Base-by-base conservation (phyloP, 2,888 invertebrate species). In the Drosophila falleni region DNA sequence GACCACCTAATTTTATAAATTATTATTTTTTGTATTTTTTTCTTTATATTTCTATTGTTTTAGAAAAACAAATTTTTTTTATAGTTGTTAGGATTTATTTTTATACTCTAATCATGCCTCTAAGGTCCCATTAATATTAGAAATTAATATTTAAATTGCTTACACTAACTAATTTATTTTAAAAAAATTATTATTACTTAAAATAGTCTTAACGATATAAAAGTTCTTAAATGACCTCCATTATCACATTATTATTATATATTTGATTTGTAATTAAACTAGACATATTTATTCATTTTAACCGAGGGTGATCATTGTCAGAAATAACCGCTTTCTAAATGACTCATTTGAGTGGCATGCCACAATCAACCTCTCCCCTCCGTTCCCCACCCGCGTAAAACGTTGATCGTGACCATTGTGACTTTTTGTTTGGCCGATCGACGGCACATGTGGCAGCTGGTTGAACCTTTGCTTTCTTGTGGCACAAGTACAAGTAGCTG, bases 351-450 rank as follows among this genome's bases (percentile, higher is more conserved):
- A 42, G 44, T 59, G 50, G 26, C 55, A 56, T 51, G 35, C 56
- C 51, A 47, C 55, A 39, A 16, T 37, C n/a, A 8, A n/a, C 23
- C 19, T 19, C 16, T n/a, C 8, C n/a, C 31, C 29, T n/a, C n/a
- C 23, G 1, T 9, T 0, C 33, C 10, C 2, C 31, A 9, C 9
- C 15, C 35, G 9, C 37, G 26, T 15, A 39, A 19, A 11, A n/a
- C 15, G 61, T 11, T 49, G 73, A 54, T 80, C 83, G 89, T 89
- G 83, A 89, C 75, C 78, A 69, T 62, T 65, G 65, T 71, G 72
- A 88, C 88, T 81, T 75, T 80, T 74, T 33, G 23, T 33, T 33
- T 74, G 64, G 47, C 33, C 50, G 60, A 46, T 67, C 78, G 37
- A 37, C 35, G 55, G 46, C 71, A 64, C 71, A 76, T 75, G 71